Conservation (phyloP, 2,797 vertebrate genomes). For the Phataginus tetradactyla region DNA sequence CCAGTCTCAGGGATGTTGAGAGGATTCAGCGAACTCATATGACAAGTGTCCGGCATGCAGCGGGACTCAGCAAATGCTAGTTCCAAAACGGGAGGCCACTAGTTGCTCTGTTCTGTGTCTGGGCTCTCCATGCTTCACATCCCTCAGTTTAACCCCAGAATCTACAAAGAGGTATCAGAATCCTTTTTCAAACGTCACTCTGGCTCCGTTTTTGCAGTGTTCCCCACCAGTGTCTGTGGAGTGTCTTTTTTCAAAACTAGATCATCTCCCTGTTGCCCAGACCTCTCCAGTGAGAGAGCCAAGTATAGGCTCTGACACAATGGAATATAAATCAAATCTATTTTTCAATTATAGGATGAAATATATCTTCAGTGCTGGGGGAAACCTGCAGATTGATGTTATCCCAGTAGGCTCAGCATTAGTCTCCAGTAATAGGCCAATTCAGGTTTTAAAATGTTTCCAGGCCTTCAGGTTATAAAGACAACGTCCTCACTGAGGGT, state of each 20-base stretch:
- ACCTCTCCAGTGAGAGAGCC: conserved; percentile 42
- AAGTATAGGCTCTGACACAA: conserved; percentile 52
- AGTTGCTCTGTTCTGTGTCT: not conserved
- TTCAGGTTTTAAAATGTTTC: conserved; percentile 52
- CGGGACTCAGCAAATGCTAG: not conserved
- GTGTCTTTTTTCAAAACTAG: conserved; percentile 62
- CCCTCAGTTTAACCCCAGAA: not conserved
- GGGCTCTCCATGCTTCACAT: not conserved
- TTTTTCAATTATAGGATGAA: conserved; percentile 74
- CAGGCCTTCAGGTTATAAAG: conserved; percentile 57
- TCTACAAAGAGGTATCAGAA: not conserved
- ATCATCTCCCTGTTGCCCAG: conserved; percentile 54
- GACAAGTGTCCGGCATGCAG: not conserved
- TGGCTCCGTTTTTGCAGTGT: not conserved
- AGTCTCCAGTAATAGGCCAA: conserved; percentile 63
- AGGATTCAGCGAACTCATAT: not conserved
- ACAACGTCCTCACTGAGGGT: conserved; percentile 44
- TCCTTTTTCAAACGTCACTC: conserved; percentile 17
- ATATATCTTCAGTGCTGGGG: conserved; percentile 63
- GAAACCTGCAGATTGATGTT: conserved; percentile 65
- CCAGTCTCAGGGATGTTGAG: not conserved
- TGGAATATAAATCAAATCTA: conserved; percentile 76
- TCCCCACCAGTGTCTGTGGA: conserved; percentile 5
- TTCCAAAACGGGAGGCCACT: not conserved
- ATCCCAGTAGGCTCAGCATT: conserved; percentile 58